Evolutionary conservation across 2,888 invertebrate genomes (phyloP).

Genomic region (Ichneumon xanthorius): DNA sequence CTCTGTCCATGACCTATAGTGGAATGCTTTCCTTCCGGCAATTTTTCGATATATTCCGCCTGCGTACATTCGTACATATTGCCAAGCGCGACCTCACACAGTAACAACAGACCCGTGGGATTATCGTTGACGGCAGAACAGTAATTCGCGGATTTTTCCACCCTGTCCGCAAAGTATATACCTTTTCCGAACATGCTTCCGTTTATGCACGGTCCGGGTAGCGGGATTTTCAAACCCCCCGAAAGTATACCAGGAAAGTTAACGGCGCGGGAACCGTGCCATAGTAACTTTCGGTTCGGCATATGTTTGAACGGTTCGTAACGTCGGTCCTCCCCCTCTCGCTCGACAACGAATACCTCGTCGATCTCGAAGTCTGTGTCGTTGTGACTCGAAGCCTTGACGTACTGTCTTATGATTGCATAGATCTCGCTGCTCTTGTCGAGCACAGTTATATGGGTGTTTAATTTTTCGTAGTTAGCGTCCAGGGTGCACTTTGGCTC

Average conservation of each 20-base stretch:
- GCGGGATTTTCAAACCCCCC: slow-evolving; percentile 97
- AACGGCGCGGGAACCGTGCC: slow-evolving; percentile 98
- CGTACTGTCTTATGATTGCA: slow-evolving; percentile 90
- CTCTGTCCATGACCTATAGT: slow-evolving; percentile 95
- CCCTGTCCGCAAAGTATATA: slow-evolving; percentile 96
- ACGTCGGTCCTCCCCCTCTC: slow-evolving; percentile 93
- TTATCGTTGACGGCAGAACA: slow-evolving; percentile 90
- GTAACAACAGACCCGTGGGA: slow-evolving; percentile 92
- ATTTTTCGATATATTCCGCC: slow-evolving; percentile 91
- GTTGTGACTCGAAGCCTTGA: slow-evolving; percentile 91
- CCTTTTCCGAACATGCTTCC: slow-evolving; percentile 99
- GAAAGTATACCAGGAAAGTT: slow-evolving; percentile 98
- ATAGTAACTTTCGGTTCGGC: slow-evolving; percentile 93
- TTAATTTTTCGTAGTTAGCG: slow-evolving; percentile 94
- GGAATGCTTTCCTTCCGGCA: slow-evolving; percentile 94
- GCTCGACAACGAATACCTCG: slow-evolving; percentile 90
- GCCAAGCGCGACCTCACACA: slow-evolving; percentile 98
- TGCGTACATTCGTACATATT: slow-evolving; percentile 92
- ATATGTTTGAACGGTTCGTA: slow-evolving; percentile 95
- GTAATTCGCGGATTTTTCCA: slow-evolving; percentile 98
- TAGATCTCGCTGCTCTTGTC: slow-evolving; percentile 90
- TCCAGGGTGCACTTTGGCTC: slow-evolving; percentile 90
- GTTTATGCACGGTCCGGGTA: slow-evolving; percentile 97
- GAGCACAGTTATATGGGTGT: slow-evolving; percentile 91
- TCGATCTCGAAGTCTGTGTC: slow-evolving; percentile 89